Evolutionary conservation across 2,113 vertebrate species (phyloP).

Genomic region (Balaenoptera acutorostrata): DNA sequence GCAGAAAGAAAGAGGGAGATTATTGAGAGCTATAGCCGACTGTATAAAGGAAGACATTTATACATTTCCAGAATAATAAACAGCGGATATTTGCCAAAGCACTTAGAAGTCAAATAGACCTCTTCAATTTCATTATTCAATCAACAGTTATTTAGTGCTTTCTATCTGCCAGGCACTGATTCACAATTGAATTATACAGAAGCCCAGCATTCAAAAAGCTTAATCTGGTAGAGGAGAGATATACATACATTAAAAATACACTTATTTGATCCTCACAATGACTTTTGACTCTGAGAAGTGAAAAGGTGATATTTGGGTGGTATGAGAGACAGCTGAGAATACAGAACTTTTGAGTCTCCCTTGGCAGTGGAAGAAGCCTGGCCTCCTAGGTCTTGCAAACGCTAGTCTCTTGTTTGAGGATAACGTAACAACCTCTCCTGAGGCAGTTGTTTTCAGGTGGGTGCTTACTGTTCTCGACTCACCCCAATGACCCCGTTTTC

Average conservation of each 20-base stretch:
- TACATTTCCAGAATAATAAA: conserved; percentile 11
- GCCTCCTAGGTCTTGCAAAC: not conserved
- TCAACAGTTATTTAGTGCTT: conserved; percentile 2
- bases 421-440: not conserved
- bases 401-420: not conserved
- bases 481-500: not conserved
- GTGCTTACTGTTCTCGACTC: not conserved
- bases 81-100: not conserved
- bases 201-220: not conserved
- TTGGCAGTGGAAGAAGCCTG: not conserved
- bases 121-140: conserved; percentile 38
- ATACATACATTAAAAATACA: not conserved
- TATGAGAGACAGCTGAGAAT: not conserved
- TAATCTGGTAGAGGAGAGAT: not conserved
- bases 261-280: not conserved
- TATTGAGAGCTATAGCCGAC: not conserved
- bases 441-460: not conserved
- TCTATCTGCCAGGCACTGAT: not conserved
- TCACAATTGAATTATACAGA: not conserved
- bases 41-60: not conserved
- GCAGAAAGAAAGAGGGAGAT: not conserved
- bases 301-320: not conserved
- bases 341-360: not conserved
- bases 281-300: not conserved
- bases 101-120: not conserved